Percentiles rank a stretch among this genome's conserved stretches.
Evolutionary conservation across 1,140 invertebrate species (phyloP).

Genomic region (Habropoda laboriosa): DNA sequence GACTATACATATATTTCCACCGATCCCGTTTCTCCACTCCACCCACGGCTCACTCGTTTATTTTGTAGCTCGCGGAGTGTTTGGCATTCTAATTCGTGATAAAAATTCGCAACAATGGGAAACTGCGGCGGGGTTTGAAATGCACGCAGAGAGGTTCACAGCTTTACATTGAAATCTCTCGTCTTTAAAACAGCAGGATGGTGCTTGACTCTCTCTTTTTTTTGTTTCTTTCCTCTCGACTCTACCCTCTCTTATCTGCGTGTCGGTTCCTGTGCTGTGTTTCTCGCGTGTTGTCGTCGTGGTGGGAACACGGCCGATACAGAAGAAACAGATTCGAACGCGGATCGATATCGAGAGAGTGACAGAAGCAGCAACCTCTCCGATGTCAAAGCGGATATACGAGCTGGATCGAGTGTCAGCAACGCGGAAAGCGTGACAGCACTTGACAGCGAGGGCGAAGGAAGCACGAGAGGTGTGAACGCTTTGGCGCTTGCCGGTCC

Average conservation of each 20-base stretch:
- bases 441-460: conserved; percentile 81
- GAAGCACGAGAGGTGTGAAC: conserved; percentile 83
- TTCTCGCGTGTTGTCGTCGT: no score
- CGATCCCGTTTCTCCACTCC: neutral
- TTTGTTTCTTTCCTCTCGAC: neutral
- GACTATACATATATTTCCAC: neutral
- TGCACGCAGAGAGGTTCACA: no score
- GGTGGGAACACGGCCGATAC: no score
- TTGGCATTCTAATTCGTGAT: neutral
- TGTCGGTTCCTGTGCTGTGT: no score
- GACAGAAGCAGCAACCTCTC: conserved; percentile 95
- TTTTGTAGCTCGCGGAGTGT: neutral
- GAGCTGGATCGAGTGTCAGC: conserved; percentile 91
- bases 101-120: neutral
- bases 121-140: neutral
- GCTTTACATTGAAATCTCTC: neutral
- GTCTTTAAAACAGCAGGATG: neutral
- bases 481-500: conserved; percentile 89
- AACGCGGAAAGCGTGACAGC: conserved; percentile 86
- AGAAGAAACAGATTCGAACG: conserved; percentile 85
- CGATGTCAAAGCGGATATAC: conserved; percentile 93
- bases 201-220: neutral
- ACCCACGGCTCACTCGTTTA: neutral
- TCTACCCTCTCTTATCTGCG: no score
- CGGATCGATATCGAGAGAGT: conserved; percentile 92